phyloP scores from a whole-genome alignment of 1,140 invertebrate genomes.

The Pseudoatta argentina region DNA sequence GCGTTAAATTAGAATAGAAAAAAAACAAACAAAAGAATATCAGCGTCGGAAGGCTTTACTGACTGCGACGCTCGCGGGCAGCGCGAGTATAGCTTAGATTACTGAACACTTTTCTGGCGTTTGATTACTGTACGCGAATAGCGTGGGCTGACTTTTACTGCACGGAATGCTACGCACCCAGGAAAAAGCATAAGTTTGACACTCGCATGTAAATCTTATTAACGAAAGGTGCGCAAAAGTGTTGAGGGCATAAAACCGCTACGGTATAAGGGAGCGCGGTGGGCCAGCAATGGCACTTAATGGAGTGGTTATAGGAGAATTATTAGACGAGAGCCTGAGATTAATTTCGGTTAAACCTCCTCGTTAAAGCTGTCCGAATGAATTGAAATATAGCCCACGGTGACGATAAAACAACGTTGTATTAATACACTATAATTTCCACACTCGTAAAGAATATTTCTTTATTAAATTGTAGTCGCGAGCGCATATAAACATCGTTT shows the following conservation, averaged over 20 bases:
- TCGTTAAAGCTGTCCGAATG: constrained; percentile 71
- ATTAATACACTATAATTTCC: constrained; percentile 70
- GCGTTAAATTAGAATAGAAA: constrained; percentile 22
- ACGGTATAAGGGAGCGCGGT: constrained; percentile 54
- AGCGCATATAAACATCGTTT: constrained; percentile 11
- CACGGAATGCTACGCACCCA: neutral
- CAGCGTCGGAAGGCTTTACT: constrained; percentile 3
- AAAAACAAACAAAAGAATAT: neutral
- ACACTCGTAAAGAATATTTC: constrained; percentile 48
- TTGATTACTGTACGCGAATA: constrained; percentile 49
- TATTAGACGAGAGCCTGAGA: constrained; percentile 73
- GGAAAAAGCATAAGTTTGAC: constrained; percentile 61
- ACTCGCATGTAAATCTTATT: constrained; percentile 82
- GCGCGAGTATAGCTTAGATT: constrained; percentile 16
- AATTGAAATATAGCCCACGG: constrained; percentile 73
- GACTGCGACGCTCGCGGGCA: constrained; percentile 32
- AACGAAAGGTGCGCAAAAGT: constrained; percentile 68
- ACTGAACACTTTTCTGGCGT: constrained; percentile 41
- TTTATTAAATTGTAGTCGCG: constrained; percentile 53
- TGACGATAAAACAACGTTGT: constrained; percentile 70
- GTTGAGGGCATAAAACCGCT: constrained; percentile 66
- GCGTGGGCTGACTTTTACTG: constrained; percentile 5
- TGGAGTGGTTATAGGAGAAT: constrained; percentile 75
- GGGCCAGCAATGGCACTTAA: constrained; percentile 68
- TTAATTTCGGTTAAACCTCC: constrained; percentile 75